These are phyloP conservation scores for Drosophila nasuta DNA, from an alignment of 1,140 invertebrate genomes.

Conservation along the genomic window DNA sequence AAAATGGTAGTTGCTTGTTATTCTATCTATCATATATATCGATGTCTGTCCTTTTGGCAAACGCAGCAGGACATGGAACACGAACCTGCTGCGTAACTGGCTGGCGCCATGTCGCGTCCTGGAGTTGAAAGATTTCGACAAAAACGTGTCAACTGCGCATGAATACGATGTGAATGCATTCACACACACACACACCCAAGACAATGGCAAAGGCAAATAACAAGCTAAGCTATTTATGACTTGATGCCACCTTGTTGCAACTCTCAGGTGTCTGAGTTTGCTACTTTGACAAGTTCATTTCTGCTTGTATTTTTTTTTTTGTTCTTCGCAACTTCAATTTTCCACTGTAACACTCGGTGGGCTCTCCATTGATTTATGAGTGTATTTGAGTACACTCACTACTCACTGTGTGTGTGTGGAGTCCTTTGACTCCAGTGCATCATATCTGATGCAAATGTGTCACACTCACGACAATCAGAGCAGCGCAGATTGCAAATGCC, in stretches of 20 bases:
- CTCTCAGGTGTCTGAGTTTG: conserved; percentile 51
- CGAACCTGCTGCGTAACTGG: conserved; percentile 30
- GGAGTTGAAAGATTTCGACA: conserved; percentile 34
- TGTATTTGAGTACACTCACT: background rate
- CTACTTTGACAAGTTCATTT: conserved; percentile 71
- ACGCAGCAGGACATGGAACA: conserved; percentile 59
- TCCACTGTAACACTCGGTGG: conserved; percentile 47
- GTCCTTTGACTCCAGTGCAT: conserved; percentile 63
- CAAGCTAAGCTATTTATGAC: conserved; percentile 71
- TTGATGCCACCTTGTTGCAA: conserved; percentile 28
- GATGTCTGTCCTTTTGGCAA: conserved; percentile 59
- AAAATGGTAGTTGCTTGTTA: conserved; percentile 23
- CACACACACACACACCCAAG: conserved; percentile 1
- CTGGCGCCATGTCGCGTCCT: conserved; percentile 63
- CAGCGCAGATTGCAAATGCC: background rate
- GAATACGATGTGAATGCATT: conserved; percentile 28
- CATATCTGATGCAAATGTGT: conserved; percentile 82
- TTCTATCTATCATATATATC: conserved; percentile 24
- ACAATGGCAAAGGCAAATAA: conserved; percentile 23
- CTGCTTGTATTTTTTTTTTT: conserved; percentile 16
- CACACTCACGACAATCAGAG: conserved; percentile 70
- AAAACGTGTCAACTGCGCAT: conserved; percentile 64
- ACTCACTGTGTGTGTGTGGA: conserved; percentile 5
- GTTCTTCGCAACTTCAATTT: conserved; percentile 33
- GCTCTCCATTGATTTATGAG: conserved; percentile 61